Percentiles rank a stretch among this genome's conserved stretches.
Evolutionary conservation across 2,888 invertebrate species (phyloP).

Genomic region (Sesamia inferens): DNA sequence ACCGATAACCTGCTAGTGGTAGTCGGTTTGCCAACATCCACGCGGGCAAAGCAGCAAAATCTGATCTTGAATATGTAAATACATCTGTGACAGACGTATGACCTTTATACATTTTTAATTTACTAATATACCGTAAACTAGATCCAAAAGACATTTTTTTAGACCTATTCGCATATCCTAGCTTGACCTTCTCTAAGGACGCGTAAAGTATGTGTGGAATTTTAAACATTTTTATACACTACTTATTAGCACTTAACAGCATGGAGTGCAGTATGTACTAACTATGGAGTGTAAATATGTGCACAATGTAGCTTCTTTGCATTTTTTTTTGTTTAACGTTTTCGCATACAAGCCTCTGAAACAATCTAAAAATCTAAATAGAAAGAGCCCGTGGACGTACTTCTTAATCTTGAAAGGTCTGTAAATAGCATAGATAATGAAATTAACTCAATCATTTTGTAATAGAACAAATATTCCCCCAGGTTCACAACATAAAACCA

Average conservation of each 20-base stretch:
- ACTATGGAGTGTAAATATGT: slow-evolving; percentile 17
- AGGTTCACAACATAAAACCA: too few relatives aligned
- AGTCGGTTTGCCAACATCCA: neutral
- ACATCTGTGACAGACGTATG: slow-evolving; percentile 20
- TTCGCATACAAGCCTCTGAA: neutral
- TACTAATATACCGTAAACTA: slow-evolving; percentile 45
- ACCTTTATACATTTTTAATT: slow-evolving; percentile 57
- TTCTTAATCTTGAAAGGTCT: neutral
- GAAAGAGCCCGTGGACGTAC: neutral
- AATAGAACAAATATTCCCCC: slow-evolving; percentile 2
- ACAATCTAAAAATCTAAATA: neutral
- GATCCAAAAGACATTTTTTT: slow-evolving; percentile 40
- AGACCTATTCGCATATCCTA: slow-evolving; percentile 30
- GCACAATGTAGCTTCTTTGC: neutral
- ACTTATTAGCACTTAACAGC: slow-evolving; percentile 22
- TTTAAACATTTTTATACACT: slow-evolving; percentile 31
- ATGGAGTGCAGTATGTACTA: slow-evolving; percentile 13
- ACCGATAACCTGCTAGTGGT: too few relatives aligned
- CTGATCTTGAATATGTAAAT: slow-evolving; percentile 25
- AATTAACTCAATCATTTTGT: neutral
- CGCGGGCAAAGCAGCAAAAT: neutral
- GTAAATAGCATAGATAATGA: neutral
- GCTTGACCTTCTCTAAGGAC: slow-evolving; percentile 32
- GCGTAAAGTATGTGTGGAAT: slow-evolving; percentile 42
- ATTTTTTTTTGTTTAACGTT: neutral